Evolutionary conservation across 2,888 invertebrate genomes (phyloP).

Genomic region (Phaonia tiefii): DNA sequence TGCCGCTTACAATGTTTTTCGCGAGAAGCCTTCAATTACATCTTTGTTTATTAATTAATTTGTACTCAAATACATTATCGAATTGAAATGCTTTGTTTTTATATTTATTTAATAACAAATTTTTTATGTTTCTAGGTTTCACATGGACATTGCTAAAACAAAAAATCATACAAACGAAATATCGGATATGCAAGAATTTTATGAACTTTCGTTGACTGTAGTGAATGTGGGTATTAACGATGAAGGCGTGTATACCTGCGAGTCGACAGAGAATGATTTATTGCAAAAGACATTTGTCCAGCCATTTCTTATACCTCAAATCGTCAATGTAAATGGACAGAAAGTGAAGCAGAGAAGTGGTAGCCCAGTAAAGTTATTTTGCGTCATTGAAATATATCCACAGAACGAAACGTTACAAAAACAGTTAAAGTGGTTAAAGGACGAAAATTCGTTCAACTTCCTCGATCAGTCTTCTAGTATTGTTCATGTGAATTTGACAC

Average conservation of each 20-base stretch:
- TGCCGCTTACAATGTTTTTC: too few species aligned
- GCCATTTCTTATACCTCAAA: slow-evolving; percentile 79
- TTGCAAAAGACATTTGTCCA: slow-evolving; percentile 71
- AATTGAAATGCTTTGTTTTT: background rate
- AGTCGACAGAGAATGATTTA: slow-evolving; percentile 78
- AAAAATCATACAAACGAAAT: slow-evolving; percentile 73
- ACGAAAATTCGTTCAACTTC: slow-evolving; percentile 77
- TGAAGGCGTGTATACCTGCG: slow-evolving; percentile 84
- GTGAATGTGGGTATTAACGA: slow-evolving; percentile 82
- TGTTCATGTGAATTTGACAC: slow-evolving; percentile 82
- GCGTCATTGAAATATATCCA: slow-evolving; percentile 84
- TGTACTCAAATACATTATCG: background rate
- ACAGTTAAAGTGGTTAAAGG: slow-evolving; percentile 82
- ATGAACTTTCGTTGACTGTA: slow-evolving; percentile 81
- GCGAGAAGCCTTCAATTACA: too few species aligned
- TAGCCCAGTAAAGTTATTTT: slow-evolving; percentile 81
- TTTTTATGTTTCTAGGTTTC: slow-evolving; percentile 69
- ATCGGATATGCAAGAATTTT: slow-evolving; percentile 78
- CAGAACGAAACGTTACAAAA: slow-evolving; percentile 77
- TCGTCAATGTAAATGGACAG: slow-evolving; percentile 78
- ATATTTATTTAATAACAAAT: background rate
- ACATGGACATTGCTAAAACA: slow-evolving; percentile 56
- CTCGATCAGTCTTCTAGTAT: slow-evolving; percentile 78
- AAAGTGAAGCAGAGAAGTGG: slow-evolving; percentile 82
- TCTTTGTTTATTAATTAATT: too few species aligned